Percentiles rank a stretch among this genome's conserved stretches.
Evolutionary conservation across 1,140 invertebrate genomes (phyloP).

Genomic region (Saccostrea glomerata): DNA sequence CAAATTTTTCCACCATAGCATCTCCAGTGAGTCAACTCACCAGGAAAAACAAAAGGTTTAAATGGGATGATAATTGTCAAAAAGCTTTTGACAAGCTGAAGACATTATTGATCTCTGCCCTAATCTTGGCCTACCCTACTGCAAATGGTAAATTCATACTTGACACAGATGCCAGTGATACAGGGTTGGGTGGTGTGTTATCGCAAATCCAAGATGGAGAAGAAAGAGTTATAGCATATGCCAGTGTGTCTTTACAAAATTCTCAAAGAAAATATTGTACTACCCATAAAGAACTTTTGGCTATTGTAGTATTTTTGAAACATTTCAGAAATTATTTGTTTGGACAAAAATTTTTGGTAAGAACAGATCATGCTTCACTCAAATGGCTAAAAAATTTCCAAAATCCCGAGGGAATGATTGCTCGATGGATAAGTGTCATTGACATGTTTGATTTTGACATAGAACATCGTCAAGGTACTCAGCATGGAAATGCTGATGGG

Average conservation of each 20-base stretch:
- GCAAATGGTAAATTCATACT: conserved; percentile 6
- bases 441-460: not conserved
- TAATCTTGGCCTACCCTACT: conserved; percentile 43
- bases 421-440: no score
- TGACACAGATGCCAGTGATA: conserved; percentile 33
- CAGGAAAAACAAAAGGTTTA: conserved; percentile 24
- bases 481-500: conserved; percentile 7
- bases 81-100: not conserved
- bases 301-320: not conserved
- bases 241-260: not conserved
- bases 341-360: not conserved
- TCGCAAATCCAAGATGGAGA: conserved; percentile 1
- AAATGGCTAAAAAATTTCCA: not conserved
- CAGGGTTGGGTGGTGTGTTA: not conserved
- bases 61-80: conserved; percentile 22
- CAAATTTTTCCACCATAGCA: conserved; percentile 44
- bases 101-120: conserved; percentile 1
- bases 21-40: conserved; percentile 42
- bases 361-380: conserved; percentile 19
- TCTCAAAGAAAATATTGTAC: conserved; percentile 23
- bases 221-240: conserved; percentile 31
- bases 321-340: conserved; percentile 19
- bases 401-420: not conserved
- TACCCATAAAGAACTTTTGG: not conserved
- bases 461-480: not conserved